Base-by-base conservation (phyloP, 2,113 vertebrate species). In the Gracilinanus agilis region DNA sequence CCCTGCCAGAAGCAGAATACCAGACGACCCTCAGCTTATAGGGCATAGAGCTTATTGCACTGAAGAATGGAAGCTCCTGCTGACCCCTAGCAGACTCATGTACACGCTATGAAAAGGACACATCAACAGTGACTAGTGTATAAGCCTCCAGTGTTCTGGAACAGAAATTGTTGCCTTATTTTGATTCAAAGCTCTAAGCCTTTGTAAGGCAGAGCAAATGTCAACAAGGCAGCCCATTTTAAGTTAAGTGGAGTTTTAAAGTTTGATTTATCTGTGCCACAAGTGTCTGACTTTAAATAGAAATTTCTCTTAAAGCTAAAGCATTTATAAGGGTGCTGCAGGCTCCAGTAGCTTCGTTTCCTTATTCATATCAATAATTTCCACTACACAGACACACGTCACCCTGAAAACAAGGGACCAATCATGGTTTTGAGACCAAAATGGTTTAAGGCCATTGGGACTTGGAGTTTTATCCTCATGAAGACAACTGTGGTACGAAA, bases 371-470 rank as follows among this genome's bases (percentile, higher is more conserved):
- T 93, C 58, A 96, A 1, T 96, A 92, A 92, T 95, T 98, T 98
- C 97, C 93, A 97, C 91, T 97, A 95, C 54, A 93, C 88, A 91
- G 92, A 21, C n/a, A 75, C 95, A 92, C 94, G 94, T 96, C 94
- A 93, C 97, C 94, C 97, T 98, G 91, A 96, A 98, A 93, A 93
- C 88, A 55, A 96, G 89, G 13, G 95, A 93, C 23, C 54, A 95
- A 93, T 92, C 29, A 5, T 89, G 25, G 58, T 95, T 88, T 90
- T 90, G 55, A 96, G 16, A 95, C 54, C 49, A 6, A 3, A 95
- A 93, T 91, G 61, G n/a, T 95, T 97, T 94, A 95, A 96, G 90
- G 91, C 93, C 92, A 44, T 44, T 97, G 55, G 94, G 90, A 44
- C 90, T 92, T 94, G 61, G 54, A 95, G 53, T 67, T 44, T 34